A percentile compares a stretch with the other conserved stretches of the same genome.
phyloP scores from a whole-genome alignment of 1,140 invertebrate species.

The Agraylea sexmaculata region DNA sequence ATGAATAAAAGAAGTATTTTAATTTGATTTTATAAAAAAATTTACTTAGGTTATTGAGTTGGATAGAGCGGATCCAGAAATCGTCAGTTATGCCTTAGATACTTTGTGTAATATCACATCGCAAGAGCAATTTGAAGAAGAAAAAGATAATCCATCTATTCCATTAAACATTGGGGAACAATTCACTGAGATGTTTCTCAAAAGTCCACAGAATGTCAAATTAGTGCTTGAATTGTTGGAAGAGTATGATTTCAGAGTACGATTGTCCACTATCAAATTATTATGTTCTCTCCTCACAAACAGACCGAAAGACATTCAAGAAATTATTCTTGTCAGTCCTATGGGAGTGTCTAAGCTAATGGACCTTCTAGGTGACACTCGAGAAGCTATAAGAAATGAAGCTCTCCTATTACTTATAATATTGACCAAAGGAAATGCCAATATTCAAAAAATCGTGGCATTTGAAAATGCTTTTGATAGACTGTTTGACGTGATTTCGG shows the following conservation, averaged over 20 bases:
- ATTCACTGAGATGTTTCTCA: slow-evolving; percentile 98
- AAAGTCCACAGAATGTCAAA: slow-evolving; percentile 77
- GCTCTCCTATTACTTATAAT: slow-evolving; percentile 86
- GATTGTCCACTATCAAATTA: slow-evolving; percentile 78
- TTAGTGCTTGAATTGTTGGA: slow-evolving; percentile 81
- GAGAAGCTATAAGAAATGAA: slow-evolving; percentile 96
- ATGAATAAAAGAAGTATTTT: slow-evolving; percentile 4
- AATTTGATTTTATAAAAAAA: slow-evolving; percentile 2
- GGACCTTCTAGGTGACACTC: slow-evolving; percentile 84
- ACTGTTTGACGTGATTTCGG: slow-evolving; percentile 83
- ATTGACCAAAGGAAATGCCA: slow-evolving; percentile 90
- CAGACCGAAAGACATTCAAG: slow-evolving; percentile 85
- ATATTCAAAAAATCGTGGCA: slow-evolving; percentile 98
- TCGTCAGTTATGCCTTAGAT: slow-evolving; percentile 82
- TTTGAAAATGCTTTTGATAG: slow-evolving; percentile 98
- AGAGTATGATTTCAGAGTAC: slow-evolving; percentile 85
- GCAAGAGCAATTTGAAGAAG: slow-evolving; percentile 71
- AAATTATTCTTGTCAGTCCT: slow-evolving; percentile 85
- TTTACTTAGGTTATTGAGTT: slow-evolving; percentile 52
- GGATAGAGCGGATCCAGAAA: slow-evolving; percentile 82
- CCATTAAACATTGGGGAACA: slow-evolving; percentile 73
- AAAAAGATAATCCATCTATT: slow-evolving; percentile 50
- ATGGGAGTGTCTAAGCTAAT: slow-evolving; percentile 97
- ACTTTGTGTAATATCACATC: slow-evolving; percentile 84
- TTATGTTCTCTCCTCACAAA: slow-evolving; percentile 71